These are phyloP conservation scores for Ectemnius cavifrons DNA, from an alignment of 2,888 invertebrate species.

Conservation along the genomic window DNA sequence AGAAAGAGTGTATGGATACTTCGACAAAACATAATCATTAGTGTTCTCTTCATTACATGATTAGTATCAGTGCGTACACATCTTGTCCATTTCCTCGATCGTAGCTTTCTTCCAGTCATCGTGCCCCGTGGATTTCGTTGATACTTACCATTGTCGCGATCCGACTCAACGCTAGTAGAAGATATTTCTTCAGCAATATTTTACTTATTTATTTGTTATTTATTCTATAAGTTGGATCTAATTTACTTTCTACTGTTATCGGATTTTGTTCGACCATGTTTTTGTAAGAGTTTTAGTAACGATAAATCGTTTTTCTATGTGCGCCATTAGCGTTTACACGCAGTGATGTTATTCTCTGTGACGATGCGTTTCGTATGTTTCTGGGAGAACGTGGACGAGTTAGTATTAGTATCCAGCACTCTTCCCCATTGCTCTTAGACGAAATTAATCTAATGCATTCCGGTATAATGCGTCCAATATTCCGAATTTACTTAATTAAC, in stretches of 20 bases:
- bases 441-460: conserved; percentile 68
- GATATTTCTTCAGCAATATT: too few relatives aligned
- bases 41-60: conserved; percentile 12
- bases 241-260: too few relatives aligned
- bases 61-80: conserved; percentile 13
- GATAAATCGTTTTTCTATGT: too few relatives aligned
- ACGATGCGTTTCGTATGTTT: conserved; percentile 50
- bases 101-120: conserved; percentile 16
- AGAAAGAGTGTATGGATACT: conserved; percentile 65
- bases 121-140: too few relatives aligned
- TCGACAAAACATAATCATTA: conserved; percentile 22
- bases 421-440: conserved; percentile 69
- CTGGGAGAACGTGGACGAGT: conserved; percentile 49
- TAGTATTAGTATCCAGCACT: conserved; percentile 65
- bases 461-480: conserved; percentile 73
- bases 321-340: too few relatives aligned
- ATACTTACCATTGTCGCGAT: too few relatives aligned
- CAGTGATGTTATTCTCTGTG: conserved; percentile 34
- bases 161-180: too few relatives aligned
- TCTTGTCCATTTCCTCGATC: conserved; percentile 13
- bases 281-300: too few relatives aligned
- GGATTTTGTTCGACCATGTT: too few relatives aligned
- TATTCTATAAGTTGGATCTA: neutral
- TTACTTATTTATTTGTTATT: neutral
- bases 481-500: conserved; percentile 71